A percentile compares a stretch with the other conserved stretches of the same genome.
These are phyloP conservation scores for Hypotaenidia okinawae DNA, from an alignment of 2,797 vertebrate genomes.

Conservation along the genomic window DNA sequence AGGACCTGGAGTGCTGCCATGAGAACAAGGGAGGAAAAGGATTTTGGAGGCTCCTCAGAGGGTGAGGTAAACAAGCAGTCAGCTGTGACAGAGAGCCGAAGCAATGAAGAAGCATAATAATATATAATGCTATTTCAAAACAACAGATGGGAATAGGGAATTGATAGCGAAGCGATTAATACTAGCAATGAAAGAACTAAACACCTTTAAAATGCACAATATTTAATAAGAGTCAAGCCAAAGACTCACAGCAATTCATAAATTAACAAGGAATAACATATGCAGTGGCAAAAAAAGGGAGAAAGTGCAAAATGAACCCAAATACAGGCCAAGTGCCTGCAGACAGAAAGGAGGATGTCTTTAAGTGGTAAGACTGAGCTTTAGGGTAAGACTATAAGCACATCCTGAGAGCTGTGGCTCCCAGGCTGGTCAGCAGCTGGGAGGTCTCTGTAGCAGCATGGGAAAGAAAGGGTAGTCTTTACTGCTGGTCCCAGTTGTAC, in stretches of 20 bases:
- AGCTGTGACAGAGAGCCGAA: slow-evolving; percentile 71
- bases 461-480: background rate
- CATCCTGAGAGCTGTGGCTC: background rate
- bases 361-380: background rate
- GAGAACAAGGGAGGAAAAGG: slow-evolving; percentile 27
- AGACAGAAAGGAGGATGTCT: background rate
- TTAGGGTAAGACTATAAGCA: background rate
- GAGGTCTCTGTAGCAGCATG: background rate
- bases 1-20: slow-evolving; percentile 25
- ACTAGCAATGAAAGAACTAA: slow-evolving; percentile 71
- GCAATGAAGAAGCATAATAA: slow-evolving; percentile 71
- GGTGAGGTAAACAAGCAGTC: slow-evolving; percentile 71
- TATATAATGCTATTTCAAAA: slow-evolving; percentile 71
- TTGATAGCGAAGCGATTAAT: slow-evolving; percentile 73
- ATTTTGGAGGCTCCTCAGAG: slow-evolving; percentile 61
- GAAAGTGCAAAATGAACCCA: slow-evolving; percentile 7
- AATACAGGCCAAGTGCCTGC: background rate
- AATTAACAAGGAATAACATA: slow-evolving; percentile 64
- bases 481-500: background rate
- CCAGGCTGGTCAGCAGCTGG: background rate
- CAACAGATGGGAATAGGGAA: slow-evolving; percentile 76
- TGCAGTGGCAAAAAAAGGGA: slow-evolving; percentile 12
- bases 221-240: slow-evolving; percentile 68
- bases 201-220: slow-evolving; percentile 71
- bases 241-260: slow-evolving; percentile 69